phyloP scores from a whole-genome alignment of 2,888 invertebrate genomes.

The Andrena minutula region DNA sequence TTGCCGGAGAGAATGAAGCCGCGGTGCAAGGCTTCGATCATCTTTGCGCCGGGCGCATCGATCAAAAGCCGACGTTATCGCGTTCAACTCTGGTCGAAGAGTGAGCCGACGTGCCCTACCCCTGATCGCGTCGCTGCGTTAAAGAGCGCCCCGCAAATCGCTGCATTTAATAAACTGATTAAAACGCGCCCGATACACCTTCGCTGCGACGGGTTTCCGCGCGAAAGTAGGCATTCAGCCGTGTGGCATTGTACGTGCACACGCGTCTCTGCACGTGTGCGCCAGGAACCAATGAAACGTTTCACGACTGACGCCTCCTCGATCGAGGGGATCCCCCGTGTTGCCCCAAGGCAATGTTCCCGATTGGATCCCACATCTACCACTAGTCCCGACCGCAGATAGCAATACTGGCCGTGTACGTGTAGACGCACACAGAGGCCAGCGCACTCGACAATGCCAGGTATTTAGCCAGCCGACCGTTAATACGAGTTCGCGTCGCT shows the following conservation, averaged over 20 bases:
- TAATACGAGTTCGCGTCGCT: conserved; percentile 57
- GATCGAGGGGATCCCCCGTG: conserved; percentile 66
- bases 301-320: conserved; percentile 74
- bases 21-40: conserved; percentile 3
- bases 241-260: conserved; percentile 21
- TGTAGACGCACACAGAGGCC: conserved; percentile 42
- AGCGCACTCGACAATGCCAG: conserved; percentile 59
- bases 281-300: conserved; percentile 74
- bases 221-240: conserved; percentile 33
- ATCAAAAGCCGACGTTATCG: conserved; percentile 6
- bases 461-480: conserved; percentile 67
- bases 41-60: background rate
- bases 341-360: conserved; percentile 71
- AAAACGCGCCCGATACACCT: background rate
- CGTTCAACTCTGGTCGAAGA: background rate
- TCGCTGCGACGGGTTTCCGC: background rate
- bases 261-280: conserved; percentile 36
- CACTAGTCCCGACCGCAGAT: conserved; percentile 65
- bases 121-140: background rate
- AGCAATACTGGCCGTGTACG: conserved; percentile 57
- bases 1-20: conserved; percentile 18
- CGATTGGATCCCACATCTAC: conserved; percentile 76
- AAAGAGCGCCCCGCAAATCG: background rate
- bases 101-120: background rate
- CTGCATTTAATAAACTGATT: background rate